Conservation (phyloP, 30 jellyfish, hydroid and myxozoan genomes). For the Rhopilema esculentum region DNA sequence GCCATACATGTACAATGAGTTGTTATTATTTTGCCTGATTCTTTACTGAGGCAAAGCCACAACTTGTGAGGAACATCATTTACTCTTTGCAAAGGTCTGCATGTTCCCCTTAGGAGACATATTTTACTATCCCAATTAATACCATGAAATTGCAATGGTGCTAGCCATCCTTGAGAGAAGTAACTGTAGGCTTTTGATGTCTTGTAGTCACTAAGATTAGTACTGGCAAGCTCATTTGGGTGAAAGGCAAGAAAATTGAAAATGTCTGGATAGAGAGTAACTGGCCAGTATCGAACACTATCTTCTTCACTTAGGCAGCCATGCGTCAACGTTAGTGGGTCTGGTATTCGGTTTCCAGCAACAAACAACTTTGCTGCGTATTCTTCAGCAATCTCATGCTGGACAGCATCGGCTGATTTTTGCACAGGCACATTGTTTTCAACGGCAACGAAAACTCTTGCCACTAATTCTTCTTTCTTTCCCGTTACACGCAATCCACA, state of each 20-base stretch:
- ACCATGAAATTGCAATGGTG: conserved; percentile 5
- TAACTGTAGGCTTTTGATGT: conserved; percentile 69
- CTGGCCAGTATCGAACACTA: conserved; percentile 46
- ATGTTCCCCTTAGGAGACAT: conserved; percentile 39
- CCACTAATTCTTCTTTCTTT: conserved; percentile 37
- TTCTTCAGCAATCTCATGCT: conserved; percentile 1
- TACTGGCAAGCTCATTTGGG: conserved; percentile 34
- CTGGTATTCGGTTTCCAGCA: conserved; percentile 13
- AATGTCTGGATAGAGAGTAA: conserved; percentile 61
- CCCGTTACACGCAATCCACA: conserved; percentile 40
- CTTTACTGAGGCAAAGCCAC: conserved; percentile 50
- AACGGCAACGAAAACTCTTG: conserved; percentile 42
- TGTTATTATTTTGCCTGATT: conserved; percentile 24
- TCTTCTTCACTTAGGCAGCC: conserved; percentile 57
- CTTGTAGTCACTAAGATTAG: conserved; percentile 47
- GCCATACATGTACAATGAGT: conserved; percentile 77
- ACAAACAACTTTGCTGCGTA: neutral
- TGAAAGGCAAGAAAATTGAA: conserved; percentile 21
- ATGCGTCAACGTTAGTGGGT: conserved; percentile 21
- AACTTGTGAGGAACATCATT: conserved; percentile 51
- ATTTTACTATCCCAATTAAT: conserved; percentile 3
- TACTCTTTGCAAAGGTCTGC: conserved; percentile 56
- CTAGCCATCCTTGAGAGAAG: conserved; percentile 58
- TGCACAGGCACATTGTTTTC: conserved; percentile 20
- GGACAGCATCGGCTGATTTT: conserved; percentile 28